Evolutionary conservation across 1,140 invertebrate species (phyloP).

Genomic region (Meloidogyne exigua): DNA sequence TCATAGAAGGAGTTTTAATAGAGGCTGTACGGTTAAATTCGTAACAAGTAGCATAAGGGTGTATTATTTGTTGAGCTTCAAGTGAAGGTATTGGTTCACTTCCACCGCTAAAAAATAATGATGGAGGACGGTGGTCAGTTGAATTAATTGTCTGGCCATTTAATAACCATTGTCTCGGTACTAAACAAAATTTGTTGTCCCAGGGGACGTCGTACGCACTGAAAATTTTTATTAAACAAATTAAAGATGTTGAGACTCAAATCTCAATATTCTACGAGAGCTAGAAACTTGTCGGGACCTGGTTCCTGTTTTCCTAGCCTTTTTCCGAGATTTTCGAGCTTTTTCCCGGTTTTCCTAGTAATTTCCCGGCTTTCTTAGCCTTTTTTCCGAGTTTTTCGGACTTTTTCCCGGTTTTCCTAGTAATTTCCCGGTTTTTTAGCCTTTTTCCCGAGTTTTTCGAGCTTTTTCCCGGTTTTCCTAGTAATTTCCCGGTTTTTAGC

Average conservation of each 20-base stretch:
- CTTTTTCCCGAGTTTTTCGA: too few relatives aligned
- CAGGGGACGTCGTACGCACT: constrained; percentile 36
- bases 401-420: too few relatives aligned
- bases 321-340: too few relatives aligned
- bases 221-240: background rate
- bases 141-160: background rate
- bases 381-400: too few relatives aligned
- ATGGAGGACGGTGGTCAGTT: constrained; percentile 1
- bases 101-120: background rate
- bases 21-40: background rate
- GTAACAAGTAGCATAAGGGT: constrained; percentile 4
- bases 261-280: background rate
- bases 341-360: too few relatives aligned
- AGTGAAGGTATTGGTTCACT: constrained; percentile 1
- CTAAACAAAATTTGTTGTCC: constrained; percentile 35
- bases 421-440: too few relatives aligned
- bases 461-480: too few relatives aligned
- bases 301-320: too few relatives aligned
- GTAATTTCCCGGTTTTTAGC: too few relatives aligned
- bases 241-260: background rate
- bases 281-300: too few relatives aligned
- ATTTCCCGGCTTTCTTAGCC: too few relatives aligned
- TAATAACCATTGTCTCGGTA: constrained; percentile 25
- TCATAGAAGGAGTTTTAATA: background rate
- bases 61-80: background rate